Evolutionary conservation across 2,797 vertebrate species (phyloP).

Genomic region (Miichthys miiuy): DNA sequence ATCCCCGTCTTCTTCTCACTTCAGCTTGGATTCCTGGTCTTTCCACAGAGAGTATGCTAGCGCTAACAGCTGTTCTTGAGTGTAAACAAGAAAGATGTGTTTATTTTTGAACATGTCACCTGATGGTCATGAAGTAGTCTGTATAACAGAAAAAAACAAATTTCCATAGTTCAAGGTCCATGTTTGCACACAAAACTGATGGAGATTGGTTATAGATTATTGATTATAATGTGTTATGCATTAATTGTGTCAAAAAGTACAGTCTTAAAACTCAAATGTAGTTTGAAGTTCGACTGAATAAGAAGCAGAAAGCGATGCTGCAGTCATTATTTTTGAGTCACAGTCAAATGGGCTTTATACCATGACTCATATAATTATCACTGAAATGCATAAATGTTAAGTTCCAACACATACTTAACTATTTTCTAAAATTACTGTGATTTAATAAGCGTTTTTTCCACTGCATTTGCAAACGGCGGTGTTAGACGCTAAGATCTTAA

Average conservation of each 20-base stretch:
- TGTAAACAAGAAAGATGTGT: too few relatives aligned
- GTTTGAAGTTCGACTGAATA: constrained; percentile 2
- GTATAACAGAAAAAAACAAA: too few relatives aligned
- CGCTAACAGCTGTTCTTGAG: too few relatives aligned
- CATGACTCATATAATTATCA: constrained; percentile 6
- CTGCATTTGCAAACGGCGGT: constrained; percentile 6
- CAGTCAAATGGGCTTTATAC: constrained; percentile 4
- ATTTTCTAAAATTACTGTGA: neutral
- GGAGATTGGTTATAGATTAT: too few relatives aligned
- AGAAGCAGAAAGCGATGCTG: constrained; percentile 14
- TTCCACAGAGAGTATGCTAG: too few relatives aligned
- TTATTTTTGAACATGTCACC: too few relatives aligned
- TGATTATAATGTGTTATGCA: too few relatives aligned
- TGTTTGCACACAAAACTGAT: too few relatives aligned
- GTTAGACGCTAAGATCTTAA: constrained; percentile 3
- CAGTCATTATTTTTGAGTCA: neutral
- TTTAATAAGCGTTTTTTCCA: neutral
- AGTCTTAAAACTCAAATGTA: constrained; percentile 8
- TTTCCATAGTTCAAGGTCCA: too few relatives aligned
- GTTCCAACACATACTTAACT: neutral
- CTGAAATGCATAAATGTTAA: constrained; percentile 9
- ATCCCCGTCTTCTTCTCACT: too few relatives aligned
- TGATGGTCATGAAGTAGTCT: too few relatives aligned
- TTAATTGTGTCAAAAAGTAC: neutral
- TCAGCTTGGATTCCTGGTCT: too few relatives aligned